Evolutionary conservation across 2,888 invertebrate genomes (phyloP).

Genomic region (Papilio gigon): DNA sequence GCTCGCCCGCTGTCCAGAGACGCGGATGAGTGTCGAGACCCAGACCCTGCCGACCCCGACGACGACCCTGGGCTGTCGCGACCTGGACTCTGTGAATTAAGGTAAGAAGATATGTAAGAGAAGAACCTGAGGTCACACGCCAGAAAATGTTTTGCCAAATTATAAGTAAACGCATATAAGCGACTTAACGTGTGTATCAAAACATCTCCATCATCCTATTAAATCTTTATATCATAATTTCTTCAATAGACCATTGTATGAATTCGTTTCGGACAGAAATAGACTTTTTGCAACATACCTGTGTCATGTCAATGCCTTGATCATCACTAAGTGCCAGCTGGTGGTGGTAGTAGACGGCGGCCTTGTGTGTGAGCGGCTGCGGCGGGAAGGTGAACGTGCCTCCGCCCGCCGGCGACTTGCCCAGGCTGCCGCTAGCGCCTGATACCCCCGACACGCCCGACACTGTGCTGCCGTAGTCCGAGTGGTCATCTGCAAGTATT

Average conservation of each 20-base stretch:
- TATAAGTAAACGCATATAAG: no score
- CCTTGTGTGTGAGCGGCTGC: conserved; percentile 88
- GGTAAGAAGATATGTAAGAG: not conserved
- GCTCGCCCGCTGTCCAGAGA: conserved; percentile 96
- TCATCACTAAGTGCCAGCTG: conserved; percentile 92
- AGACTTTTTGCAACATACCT: conserved; percentile 77
- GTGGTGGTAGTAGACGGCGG: conserved; percentile 90
- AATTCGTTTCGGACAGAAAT: no score
- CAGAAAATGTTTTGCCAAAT: no score
- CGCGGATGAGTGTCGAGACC: conserved; percentile 94
- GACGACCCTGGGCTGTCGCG: conserved; percentile 95
- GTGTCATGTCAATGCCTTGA: conserved; percentile 94
- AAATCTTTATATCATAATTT: no score
- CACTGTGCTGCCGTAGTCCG: conserved; percentile 85
- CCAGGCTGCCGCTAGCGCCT: conserved; percentile 82
- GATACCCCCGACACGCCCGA: conserved; percentile 78
- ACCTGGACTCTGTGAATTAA: conserved; percentile 89
- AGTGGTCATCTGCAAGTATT: conserved; percentile 83
- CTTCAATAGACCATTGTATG: no score
- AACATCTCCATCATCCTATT: no score
- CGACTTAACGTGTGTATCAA: no score
- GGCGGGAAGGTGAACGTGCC: conserved; percentile 90
- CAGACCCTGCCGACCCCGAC: conserved; percentile 92
- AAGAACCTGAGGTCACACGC: not conserved
- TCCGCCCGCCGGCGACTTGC: conserved; percentile 84